These are phyloP conservation scores for Epirrhoe tristata DNA, from an alignment of 2,888 invertebrate genomes.

Conservation along the genomic window DNA sequence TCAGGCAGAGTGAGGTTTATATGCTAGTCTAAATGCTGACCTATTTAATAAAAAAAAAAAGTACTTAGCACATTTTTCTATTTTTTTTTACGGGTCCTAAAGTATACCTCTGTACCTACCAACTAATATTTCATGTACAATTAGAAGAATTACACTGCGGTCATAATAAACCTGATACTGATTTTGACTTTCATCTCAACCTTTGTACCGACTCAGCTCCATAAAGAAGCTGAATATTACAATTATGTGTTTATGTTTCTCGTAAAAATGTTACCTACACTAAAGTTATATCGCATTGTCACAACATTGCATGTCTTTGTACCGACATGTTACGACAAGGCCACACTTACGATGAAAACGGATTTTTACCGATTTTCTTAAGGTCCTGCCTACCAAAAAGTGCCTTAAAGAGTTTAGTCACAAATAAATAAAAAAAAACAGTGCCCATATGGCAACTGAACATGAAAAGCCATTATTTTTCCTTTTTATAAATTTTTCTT, in stretches of 20 bases:
- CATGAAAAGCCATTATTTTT: too few relatives aligned
- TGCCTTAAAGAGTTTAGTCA: too few relatives aligned
- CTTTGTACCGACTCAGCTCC: neutral
- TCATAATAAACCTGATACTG: neutral
- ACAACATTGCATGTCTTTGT: constrained; percentile 24
- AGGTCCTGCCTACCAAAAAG: neutral
- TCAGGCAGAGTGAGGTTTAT: too few relatives aligned
- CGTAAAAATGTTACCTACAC: constrained; percentile 25
- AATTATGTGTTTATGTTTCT: constrained; percentile 28
- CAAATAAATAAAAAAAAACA: too few relatives aligned
- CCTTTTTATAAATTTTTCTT: too few relatives aligned
- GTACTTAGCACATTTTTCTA: too few relatives aligned
- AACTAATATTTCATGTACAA: too few relatives aligned
- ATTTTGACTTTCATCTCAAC: constrained; percentile 10
- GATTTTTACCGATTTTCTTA: neutral
- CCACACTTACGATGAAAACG: constrained; percentile 5
- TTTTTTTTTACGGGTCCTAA: too few relatives aligned
- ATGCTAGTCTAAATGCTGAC: too few relatives aligned
- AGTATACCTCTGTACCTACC: too few relatives aligned
- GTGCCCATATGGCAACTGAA: too few relatives aligned
- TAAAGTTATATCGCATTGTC: constrained; percentile 22
- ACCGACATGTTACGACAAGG: constrained; percentile 9
- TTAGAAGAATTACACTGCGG: neutral
- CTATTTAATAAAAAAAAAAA: too few relatives aligned
- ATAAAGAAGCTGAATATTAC: constrained; percentile 19